Percentiles rank a stretch among this genome's conserved stretches.
Conservation (phyloP, 2,888 invertebrate species). For the Watsonalla binaria region DNA sequence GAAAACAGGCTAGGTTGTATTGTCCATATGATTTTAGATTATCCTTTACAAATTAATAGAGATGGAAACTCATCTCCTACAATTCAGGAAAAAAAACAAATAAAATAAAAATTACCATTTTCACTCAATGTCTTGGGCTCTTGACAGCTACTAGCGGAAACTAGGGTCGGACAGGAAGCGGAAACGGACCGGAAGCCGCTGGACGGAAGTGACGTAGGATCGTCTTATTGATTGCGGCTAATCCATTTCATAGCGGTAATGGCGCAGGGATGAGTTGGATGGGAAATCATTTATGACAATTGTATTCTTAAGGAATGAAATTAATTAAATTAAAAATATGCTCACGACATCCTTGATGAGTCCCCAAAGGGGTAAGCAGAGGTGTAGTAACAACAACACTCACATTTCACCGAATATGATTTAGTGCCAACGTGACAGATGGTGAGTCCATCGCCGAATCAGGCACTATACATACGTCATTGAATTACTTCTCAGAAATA, state of each 20-base stretch:
- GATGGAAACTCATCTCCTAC: background rate
- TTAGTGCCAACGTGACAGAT: too few species aligned
- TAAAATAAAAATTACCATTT: constrained; percentile 17
- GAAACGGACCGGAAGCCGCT: constrained; percentile 48
- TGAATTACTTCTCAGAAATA: too few species aligned
- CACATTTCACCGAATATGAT: too few species aligned
- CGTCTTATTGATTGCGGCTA: constrained; percentile 62
- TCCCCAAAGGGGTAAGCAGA: too few species aligned
- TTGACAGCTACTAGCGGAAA: constrained; percentile 35
- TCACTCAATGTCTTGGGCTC: constrained; percentile 11
- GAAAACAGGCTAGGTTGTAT: too few species aligned
- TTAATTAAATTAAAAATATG: too few species aligned
- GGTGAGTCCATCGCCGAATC: too few species aligned
- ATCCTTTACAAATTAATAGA: too few species aligned
- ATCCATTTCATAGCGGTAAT: constrained; percentile 36
- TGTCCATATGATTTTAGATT: too few species aligned
- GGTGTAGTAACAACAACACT: too few species aligned
- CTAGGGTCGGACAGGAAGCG: constrained; percentile 36
- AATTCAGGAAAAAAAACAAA: background rate
- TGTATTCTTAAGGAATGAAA: background rate
- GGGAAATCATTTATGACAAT: background rate
- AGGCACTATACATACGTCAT: too few species aligned
- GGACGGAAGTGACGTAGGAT: constrained; percentile 39
- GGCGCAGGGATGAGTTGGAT: constrained; percentile 6
- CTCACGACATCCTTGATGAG: too few species aligned